Conservation (phyloP, 2,888 invertebrate genomes). For the Amiota minor region DNA sequence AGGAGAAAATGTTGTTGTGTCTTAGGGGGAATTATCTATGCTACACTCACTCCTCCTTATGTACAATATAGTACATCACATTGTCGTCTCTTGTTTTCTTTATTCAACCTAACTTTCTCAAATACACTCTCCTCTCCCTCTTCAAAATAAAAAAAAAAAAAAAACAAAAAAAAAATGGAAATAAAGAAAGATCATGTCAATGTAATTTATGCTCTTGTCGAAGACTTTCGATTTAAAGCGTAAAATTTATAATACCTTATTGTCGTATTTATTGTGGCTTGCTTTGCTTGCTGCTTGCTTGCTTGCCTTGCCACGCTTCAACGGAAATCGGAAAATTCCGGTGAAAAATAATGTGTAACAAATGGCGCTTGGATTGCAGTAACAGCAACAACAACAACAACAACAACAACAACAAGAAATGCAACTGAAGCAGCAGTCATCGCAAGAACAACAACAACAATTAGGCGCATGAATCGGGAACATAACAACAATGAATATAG, state of each 20-base stretch:
- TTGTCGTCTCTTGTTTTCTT: no score
- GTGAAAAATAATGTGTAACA: slow-evolving; percentile 62
- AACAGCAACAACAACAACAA: slow-evolving; percentile 44
- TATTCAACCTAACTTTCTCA: no score
- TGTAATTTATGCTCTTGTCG: no score
- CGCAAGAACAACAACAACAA: neutral
- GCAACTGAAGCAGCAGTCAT: slow-evolving; percentile 10
- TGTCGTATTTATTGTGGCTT: neutral
- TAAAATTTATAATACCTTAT: neutral
- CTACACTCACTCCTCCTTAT: no score
- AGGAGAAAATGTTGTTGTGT: no score
- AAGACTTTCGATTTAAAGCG: no score
- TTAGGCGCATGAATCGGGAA: neutral
- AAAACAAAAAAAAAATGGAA: neutral
- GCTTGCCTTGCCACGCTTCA: slow-evolving; percentile 43
- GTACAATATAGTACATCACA: no score
- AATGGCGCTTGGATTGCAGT: slow-evolving; percentile 57
- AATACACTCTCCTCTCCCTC: no score
- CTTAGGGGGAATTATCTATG: no score
- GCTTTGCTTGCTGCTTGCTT: slow-evolving; percentile 35
- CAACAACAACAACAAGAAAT: slow-evolving; percentile 51
- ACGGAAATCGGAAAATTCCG: slow-evolving; percentile 58
- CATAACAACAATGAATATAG: slow-evolving; percentile 3
- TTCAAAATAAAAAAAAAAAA: no score
- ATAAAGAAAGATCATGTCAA: neutral